Percentiles rank a stretch among this genome's conserved stretches.
phyloP scores from a whole-genome alignment of 2,888 invertebrate species.

The Augochlorella aurata region DNA sequence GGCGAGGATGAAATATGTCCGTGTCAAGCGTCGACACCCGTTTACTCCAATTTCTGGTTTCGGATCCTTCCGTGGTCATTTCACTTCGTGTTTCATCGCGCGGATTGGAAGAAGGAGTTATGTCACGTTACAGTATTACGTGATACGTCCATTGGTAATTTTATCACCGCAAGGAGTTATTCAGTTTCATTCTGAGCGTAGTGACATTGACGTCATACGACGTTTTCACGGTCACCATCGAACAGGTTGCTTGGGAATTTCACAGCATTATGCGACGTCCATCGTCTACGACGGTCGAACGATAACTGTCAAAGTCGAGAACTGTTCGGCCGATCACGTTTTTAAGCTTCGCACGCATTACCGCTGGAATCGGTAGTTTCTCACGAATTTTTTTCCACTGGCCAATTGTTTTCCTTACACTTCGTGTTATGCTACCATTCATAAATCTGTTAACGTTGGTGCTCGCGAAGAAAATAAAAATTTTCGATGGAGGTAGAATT shows the following conservation, averaged over 20 bases:
- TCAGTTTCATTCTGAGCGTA: conserved; percentile 1
- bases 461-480: not conserved
- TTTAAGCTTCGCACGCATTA: not conserved
- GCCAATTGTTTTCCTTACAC: not conserved
- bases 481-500: not conserved
- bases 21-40: not conserved
- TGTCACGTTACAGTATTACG: not conserved
- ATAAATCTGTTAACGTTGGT: not conserved
- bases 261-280: conserved; percentile 14
- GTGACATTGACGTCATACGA: conserved; percentile 43
- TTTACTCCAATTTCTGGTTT: not conserved
- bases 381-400: not conserved
- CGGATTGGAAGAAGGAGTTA: not conserved
- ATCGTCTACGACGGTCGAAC: conserved; percentile 13
- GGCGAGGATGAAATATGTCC: not conserved
- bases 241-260: conserved; percentile 22
- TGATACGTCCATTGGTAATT: not conserved
- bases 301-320: conserved; percentile 32
- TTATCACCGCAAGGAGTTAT: conserved; percentile 19
- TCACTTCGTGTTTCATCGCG: not conserved
- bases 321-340: conserved; percentile 18
- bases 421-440: not conserved
- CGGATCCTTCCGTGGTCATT: not conserved
- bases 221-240: conserved; percentile 10
- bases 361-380: not conserved